Percentiles rank a stretch among this genome's conserved stretches.
phyloP scores from a whole-genome alignment of 2,113 vertebrate genomes.

The Brevimyrus niger region DNA sequence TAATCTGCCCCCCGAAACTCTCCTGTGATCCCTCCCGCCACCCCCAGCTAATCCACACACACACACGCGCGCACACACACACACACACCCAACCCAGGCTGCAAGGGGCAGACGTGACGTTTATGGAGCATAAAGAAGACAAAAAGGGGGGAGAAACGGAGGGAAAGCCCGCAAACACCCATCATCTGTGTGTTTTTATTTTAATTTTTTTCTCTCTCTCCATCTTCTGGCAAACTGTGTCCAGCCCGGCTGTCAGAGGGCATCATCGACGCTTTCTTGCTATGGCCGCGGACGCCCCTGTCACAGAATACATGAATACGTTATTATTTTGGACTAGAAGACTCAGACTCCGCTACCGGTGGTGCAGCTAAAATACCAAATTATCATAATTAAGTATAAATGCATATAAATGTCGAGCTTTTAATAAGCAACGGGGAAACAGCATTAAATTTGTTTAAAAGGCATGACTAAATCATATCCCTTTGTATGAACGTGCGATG shows the following conservation, averaged over 20 bases:
- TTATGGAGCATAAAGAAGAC: constrained; percentile 51
- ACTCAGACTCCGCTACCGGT: constrained; percentile 53
- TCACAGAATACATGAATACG: background rate
- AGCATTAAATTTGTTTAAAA: constrained; percentile 37
- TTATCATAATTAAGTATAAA: constrained; percentile 71
- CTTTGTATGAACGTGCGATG: background rate
- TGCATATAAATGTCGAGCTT: constrained; percentile 63
- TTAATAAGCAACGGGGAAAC: constrained; percentile 47
- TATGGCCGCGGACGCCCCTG: background rate
- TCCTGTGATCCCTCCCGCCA: constrained; percentile 29
- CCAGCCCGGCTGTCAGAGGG: background rate
- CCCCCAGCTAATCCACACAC: background rate
- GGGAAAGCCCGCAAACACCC: background rate
- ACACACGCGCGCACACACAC: background rate
- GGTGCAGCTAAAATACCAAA: constrained; percentile 66
- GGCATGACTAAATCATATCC: constrained; percentile 7
- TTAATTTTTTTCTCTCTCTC: background rate
- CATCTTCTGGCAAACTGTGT: background rate
- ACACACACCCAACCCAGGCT: constrained; percentile 44
- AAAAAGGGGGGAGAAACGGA: background rate
- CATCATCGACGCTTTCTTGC: background rate
- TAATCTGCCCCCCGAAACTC: constrained; percentile 78
- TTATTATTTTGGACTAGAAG: constrained; percentile 48
- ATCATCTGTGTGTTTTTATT: background rate
- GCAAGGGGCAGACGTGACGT: constrained; percentile 67